Conservation (phyloP, 2,797 vertebrate species). For the Diceros bicornis region DNA sequence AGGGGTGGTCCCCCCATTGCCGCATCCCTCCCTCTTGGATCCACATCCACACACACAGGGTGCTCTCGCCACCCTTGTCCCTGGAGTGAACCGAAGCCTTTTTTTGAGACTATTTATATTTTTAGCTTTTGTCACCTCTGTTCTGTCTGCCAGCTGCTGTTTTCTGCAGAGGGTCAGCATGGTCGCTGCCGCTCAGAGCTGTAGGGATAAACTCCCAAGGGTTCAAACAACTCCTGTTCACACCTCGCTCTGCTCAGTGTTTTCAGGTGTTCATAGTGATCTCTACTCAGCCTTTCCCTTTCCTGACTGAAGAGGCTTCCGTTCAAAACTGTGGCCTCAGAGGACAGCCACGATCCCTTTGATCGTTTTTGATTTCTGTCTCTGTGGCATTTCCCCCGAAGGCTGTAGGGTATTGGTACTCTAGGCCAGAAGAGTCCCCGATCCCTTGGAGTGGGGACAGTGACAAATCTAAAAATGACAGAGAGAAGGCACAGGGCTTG, state of each 20-base stretch:
- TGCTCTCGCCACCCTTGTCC: neutral
- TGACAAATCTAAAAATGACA: neutral
- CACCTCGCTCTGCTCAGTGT: neutral
- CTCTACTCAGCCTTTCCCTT: neutral
- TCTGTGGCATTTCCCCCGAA: neutral
- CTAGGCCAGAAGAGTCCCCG: neutral
- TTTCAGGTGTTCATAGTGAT: neutral
- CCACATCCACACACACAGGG: rapidly evolving
- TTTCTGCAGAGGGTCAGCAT: neutral
- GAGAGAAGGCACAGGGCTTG: neutral
- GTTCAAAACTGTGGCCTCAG: neutral
- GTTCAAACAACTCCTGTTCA: too few species aligned
- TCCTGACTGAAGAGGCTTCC: neutral
- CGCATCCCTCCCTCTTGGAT: neutral
- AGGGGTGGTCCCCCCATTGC: rapidly evolving
- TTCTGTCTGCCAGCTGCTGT: neutral
- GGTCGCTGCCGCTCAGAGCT: neutral
- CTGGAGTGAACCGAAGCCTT: neutral
- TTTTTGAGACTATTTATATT: neutral
- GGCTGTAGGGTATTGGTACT: neutral
- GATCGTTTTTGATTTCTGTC: neutral
- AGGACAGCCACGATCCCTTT: neutral
- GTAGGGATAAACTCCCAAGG: neutral
- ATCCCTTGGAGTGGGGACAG: neutral
- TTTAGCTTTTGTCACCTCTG: neutral